Evolutionary conservation across 30 jellyfish, hydroid and myxozoan species (phyloP), one percentile per base, ranked within the genome.

Genomic region (Turritopsis dohrnii): DNA sequence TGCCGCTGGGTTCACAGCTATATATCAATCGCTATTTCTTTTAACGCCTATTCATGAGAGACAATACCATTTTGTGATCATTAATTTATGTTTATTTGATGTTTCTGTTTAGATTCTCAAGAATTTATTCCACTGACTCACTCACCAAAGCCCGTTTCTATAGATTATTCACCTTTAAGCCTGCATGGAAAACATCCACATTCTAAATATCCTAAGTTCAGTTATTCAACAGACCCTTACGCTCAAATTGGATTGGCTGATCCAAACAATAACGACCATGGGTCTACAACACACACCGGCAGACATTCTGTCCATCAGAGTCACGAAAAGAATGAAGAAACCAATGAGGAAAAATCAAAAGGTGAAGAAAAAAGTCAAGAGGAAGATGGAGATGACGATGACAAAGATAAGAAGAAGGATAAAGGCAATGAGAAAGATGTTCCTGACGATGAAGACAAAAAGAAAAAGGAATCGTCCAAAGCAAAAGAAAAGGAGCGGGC

Each of bases 161-260:
- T 13, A 13, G 60, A 41, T 41, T 41, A 41, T 41, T 41, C 60
- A 41, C 60, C 60, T 41, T 41, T 41, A 41, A 41, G 13, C 13
- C 60, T 41, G 60, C 60, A 3, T 41, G 60, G 60, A 41, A 41
- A 41, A 13, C 60, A 41, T 13, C 60, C 60, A 13, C 60, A 41
- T 41, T 41, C 60, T 13, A 41, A 41, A 41, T 41, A 41, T 41
- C 60, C 60, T 3, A 41, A 41, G 60, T 41, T 41, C 60, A 41
- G 60, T 41, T 41, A 41, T 41, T 41, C 60, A 41, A n/a, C 30
- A 18, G 89, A 82, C 29, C 84, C 89, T n/a, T 82, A 82, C 53
- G 81, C 89, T 21, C 84, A 82, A 23, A 82, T 82, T 16, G 89
- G 89, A 17, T 65, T 65, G 23, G 29, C 89, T 16, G 89, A 71